Evolutionary conservation across 2,888 invertebrate species (phyloP), one percentile per base, ranked within the genome.

Genomic region (Caenorhabditis sp.): DNA sequence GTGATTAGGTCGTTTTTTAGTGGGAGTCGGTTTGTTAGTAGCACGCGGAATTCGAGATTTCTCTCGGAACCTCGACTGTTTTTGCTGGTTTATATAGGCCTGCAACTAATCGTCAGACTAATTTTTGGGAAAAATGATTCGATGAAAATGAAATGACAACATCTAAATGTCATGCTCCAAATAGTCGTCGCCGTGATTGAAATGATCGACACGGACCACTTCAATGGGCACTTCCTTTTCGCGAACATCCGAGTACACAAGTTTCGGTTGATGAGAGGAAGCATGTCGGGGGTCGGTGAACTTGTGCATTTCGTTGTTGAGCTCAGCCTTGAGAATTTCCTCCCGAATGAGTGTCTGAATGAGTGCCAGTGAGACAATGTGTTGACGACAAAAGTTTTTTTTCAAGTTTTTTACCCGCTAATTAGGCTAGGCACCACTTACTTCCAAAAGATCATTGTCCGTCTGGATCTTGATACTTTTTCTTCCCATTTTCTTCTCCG

Each of bases 241-340:
- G 15, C 83, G 74, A 32, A 83, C 79, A 53, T 76, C 79, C 9
- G 83, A 78, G 60, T 78, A 64, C 8, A 83, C 76, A 3, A 82
- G 53, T 64, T 67, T 82, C 20, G 84, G 83, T 24, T 70, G 78
- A 22, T 82, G 78, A 8, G 67, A 65, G 22, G 40, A 40, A 13
- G 69, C n/a, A n/a, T n/a, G 70, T 5, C 77, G 58, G 58, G 82
- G 82, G 13, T 62, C 77, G 6, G 76, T 80, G 53, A 32, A 80
- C 56, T 76, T 76, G 64, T 83, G 83, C 74, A 85, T 70, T 22
- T 85, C 85, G 62, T 85, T 85, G 79, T 85, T 85, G 40, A 86
- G 74, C 62, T 86, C 86, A 37, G 84, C 78, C 68, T 86, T 86
- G 51, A 86, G 74, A 64, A 86, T 81, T 72, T 86, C 86, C 61